phyloP scores from a whole-genome alignment of 2,888 invertebrate genomes.

The Lasioglossum leucozonium region DNA sequence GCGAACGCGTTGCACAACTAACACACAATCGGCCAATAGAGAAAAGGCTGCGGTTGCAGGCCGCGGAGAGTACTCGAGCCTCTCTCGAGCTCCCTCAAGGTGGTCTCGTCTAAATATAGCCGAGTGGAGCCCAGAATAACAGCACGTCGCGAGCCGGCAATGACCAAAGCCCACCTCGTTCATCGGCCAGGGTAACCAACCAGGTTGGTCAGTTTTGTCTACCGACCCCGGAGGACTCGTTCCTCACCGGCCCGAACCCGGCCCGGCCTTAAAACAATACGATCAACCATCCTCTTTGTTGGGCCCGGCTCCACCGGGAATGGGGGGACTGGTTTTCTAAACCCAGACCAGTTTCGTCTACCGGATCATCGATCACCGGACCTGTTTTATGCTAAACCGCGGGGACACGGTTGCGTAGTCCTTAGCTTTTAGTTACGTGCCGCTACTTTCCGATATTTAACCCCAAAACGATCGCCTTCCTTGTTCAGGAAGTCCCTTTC shows the following conservation, averaged over 20 bases:
- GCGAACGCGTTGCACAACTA: conserved; percentile 64
- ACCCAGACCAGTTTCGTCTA: conserved; percentile 58
- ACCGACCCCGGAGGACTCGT: conserved; percentile 30
- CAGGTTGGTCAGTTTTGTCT: conserved; percentile 69
- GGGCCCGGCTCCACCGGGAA: not conserved
- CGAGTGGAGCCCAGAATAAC: conserved; percentile 82
- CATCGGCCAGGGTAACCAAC: conserved; percentile 64
- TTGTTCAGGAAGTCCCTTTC: not conserved
- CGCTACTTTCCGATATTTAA: not conserved
- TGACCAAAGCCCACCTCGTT: conserved; percentile 79
- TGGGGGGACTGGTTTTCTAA: conserved; percentile 50
- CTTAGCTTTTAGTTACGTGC: conserved; percentile 19
- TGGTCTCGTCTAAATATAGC: conserved; percentile 84
- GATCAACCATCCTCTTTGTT: conserved; percentile 32
- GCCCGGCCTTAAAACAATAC: conserved; percentile 50
- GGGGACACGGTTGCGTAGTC: conserved; percentile 37
- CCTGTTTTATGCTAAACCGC: conserved; percentile 44
- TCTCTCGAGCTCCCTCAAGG: conserved; percentile 79
- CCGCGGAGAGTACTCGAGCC: conserved; percentile 58
- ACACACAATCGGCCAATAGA: conserved; percentile 56
- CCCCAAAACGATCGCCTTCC: not conserved
- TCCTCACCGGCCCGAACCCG: not conserved
- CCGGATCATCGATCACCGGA: conserved; percentile 55
- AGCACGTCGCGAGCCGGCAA: conserved; percentile 78
- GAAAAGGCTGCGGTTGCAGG: conserved; percentile 64